Evolutionary conservation across 2,888 invertebrate genomes (phyloP), one percentile per base, ranked within the genome.

Genomic region (Idaea straminata): DNA sequence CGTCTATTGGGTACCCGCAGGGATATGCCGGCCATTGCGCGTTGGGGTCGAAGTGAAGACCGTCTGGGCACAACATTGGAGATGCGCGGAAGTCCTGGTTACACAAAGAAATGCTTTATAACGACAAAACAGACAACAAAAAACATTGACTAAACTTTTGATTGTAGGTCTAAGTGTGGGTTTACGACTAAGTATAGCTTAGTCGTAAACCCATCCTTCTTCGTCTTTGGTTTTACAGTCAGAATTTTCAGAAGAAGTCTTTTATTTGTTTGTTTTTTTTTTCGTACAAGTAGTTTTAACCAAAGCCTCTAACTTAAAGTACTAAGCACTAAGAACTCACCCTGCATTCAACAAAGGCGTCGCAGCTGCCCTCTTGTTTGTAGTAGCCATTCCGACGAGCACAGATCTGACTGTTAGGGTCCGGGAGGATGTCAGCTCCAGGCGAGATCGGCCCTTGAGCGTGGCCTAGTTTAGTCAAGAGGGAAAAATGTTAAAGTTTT

Each of bases 1-100:
- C 95, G 70, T 97, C 96, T 70, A 95, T 94, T 34, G 97, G 97
- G 85, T 97, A 97, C 67, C 95, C 95, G 75, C 97, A 97, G 5
- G 96, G 96, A 80, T 95, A 97, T 16, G 93, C 92, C 15, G 95
- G 95, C 77, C 93, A 92, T 5, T 93, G 89, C 0, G 93, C 91
- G 6, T 94, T 94, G 1, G 95, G 94, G 79, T 97, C 96, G 86
- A 95, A 97, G 58, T 96, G 91, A 25, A 97, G 91, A 7, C 97
- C 97, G 77, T 97, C 97, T 0, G 96, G 96, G 74, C 97, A 97
- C 5, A 94, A 79, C 81, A 95, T 95, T 77, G 95, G 93, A 75
- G 94, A 93, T 0, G 95, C 92, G 0, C 94, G 89, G 35, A 95
- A 96, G 72, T 96, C 94, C 80, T 84, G 69, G 34, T 61, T 13